These are phyloP conservation scores for Andrena haemorrhoa DNA, from an alignment of 2,888 invertebrate genomes.

Conservation along the genomic window DNA sequence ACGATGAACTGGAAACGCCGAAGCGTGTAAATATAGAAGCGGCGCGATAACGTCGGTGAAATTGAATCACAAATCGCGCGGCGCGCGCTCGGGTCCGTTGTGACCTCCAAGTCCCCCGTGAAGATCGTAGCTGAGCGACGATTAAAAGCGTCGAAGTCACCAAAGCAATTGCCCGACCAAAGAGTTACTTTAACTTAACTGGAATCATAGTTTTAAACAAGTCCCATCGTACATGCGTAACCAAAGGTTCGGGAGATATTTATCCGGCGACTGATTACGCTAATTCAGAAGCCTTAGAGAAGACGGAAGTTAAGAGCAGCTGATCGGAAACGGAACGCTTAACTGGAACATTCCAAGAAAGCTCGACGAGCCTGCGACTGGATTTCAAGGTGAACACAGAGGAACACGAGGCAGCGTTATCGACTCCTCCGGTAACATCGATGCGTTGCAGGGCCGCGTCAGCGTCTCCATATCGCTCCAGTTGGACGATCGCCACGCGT, in stretches of 20 bases:
- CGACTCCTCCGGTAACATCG: constrained; percentile 56
- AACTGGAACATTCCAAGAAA: neutral
- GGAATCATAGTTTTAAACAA: neutral
- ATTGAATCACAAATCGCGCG: constrained; percentile 30
- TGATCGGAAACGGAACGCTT: too few species aligned
- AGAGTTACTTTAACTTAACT: neutral
- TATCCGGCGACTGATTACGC: too few species aligned
- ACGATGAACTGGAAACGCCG: constrained; percentile 43
- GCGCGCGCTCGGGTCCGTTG: neutral
- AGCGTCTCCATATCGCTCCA: constrained; percentile 23
- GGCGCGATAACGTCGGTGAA: constrained; percentile 44
- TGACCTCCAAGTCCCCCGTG: neutral
- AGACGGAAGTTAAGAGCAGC: too few species aligned
- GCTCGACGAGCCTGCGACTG: neutral
- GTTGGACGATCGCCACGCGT: constrained; percentile 3
- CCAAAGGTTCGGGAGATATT: neutral
- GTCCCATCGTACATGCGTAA: neutral
- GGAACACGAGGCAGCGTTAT: neutral
- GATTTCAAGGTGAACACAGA: neutral
- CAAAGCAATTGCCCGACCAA: constrained; percentile 16
- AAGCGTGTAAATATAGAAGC: constrained; percentile 55
- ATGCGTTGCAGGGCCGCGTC: constrained; percentile 50
- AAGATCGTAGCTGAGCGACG: neutral
- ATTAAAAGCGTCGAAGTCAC: constrained; percentile 21
- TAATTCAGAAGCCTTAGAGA: too few species aligned